phyloP scores from a whole-genome alignment of 2,888 invertebrate species.

The Drosophila trichaetosa region DNA sequence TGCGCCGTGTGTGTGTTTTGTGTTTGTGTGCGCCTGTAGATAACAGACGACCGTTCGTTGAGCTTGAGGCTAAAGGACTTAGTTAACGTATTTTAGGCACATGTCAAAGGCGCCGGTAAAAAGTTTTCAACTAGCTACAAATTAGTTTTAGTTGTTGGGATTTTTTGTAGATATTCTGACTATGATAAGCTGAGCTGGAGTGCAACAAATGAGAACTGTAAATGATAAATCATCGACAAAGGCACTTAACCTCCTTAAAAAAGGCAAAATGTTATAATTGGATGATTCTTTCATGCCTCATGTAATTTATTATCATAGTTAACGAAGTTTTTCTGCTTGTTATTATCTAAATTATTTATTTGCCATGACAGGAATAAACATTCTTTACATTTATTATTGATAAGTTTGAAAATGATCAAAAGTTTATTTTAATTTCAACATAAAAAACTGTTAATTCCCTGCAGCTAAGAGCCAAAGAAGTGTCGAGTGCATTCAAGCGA shows the following conservation, averaged over 20 bases:
- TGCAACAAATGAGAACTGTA: slow-evolving; percentile 39
- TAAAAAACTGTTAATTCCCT: not conserved
- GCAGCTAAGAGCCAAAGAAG: not conserved
- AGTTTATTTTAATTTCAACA: not conserved
- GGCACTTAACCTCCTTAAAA: slow-evolving; percentile 11
- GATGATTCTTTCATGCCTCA: slow-evolving; percentile 1
- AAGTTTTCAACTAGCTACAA: slow-evolving; percentile 69
- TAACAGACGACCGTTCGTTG: slow-evolving; percentile 58
- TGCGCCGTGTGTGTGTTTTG: slow-evolving; percentile 36
- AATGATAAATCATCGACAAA: slow-evolving; percentile 44
- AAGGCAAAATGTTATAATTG: slow-evolving; percentile 32
- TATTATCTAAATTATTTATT: not conserved
- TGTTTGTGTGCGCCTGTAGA: slow-evolving; percentile 46
- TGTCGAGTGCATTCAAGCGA: not conserved
- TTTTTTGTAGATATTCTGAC: slow-evolving; percentile 31
- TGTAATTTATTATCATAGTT: not conserved
- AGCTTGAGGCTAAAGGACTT: slow-evolving; percentile 72
- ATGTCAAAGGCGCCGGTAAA: slow-evolving; percentile 70
- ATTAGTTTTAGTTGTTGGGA: slow-evolving; percentile 67
- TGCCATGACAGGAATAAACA: not conserved
- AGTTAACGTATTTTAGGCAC: slow-evolving; percentile 68
- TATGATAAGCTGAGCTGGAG: slow-evolving; percentile 37
- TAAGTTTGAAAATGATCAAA: not conserved
- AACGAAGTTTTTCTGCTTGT: not conserved
- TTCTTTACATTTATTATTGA: not conserved